Conservation (phyloP, 2,113 vertebrate genomes). For the Hypomesus transpacificus region DNA sequence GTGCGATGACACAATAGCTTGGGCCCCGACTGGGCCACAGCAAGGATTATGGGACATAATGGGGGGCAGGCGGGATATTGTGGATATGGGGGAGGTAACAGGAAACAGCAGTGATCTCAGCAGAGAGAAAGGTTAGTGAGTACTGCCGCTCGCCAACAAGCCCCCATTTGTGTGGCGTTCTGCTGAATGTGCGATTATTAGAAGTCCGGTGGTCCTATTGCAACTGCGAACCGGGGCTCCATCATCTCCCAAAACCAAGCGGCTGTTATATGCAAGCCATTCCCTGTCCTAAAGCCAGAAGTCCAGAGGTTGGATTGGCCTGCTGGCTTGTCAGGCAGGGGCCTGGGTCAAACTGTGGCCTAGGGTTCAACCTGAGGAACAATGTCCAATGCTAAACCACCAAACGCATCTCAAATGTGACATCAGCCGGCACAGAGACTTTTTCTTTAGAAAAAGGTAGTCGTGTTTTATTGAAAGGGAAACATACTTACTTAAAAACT, state of each 20-base stretch:
- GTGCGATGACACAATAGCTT: constrained; percentile 70
- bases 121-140: constrained; percentile 62
- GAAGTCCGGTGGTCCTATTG: neutral
- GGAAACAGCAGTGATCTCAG: constrained; percentile 81
- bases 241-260: neutral
- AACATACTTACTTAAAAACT: no score
- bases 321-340: no score
- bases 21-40: constrained; percentile 69
- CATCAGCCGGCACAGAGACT: no score
- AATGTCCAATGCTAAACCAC: neutral
- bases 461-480: no score
- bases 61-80: constrained; percentile 75
- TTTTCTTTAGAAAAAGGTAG: no score
- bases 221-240: neutral
- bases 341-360: constrained; percentile 50
- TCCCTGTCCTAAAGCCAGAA: constrained; percentile 31
- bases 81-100: constrained; percentile 76
- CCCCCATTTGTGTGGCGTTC: constrained; percentile 23
- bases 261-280: constrained; percentile 43
- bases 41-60: constrained; percentile 84
- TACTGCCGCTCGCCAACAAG: neutral
- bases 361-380: constrained; percentile 56
- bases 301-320: no score
- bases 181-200: constrained; percentile 73
- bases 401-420: no score